A percentile compares a stretch with the other conserved stretches of the same genome.
phyloP scores from a whole-genome alignment of 2,888 invertebrate genomes.

The Scrobipalpa atriplicella region DNA sequence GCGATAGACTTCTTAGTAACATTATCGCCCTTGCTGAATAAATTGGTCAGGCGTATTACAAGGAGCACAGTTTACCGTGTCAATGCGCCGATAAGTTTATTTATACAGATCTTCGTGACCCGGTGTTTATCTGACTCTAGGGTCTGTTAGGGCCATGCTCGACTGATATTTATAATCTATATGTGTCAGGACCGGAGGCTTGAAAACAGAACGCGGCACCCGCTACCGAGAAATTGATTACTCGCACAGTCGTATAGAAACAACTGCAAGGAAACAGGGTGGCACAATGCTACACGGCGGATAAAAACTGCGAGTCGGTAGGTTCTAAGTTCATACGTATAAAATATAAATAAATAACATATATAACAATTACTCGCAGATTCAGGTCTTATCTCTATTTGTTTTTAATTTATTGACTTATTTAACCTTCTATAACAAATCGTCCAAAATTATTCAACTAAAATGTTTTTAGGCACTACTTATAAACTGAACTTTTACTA shows the following conservation, averaged over 20 bases:
- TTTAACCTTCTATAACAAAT: too few species aligned
- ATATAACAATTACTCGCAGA: too few species aligned
- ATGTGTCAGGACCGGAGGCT: conserved; percentile 36
- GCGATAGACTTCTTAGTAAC: not conserved
- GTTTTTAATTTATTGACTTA: too few species aligned
- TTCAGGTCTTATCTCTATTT: too few species aligned
- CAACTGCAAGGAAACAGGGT: not conserved
- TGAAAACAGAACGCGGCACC: conserved; percentile 1
- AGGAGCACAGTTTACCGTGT: conserved; percentile 55
- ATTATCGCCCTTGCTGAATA: conserved; percentile 11
- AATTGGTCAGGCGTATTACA: conserved; percentile 28
- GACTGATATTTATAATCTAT: conserved; percentile 42
- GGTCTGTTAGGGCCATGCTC: conserved; percentile 57
- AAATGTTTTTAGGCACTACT: too few species aligned
- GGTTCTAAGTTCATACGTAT: too few species aligned
- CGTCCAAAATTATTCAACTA: too few species aligned
- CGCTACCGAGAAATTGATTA: conserved; percentile 8
- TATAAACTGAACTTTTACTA: too few species aligned
- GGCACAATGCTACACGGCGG: not conserved
- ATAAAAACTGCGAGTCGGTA: too few species aligned
- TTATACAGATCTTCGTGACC: conserved; percentile 58
- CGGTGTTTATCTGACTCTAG: conserved; percentile 57
- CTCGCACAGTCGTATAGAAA: not conserved
- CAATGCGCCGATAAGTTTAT: conserved; percentile 61
- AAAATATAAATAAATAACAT: too few species aligned